Evolutionary conservation across 1,140 invertebrate genomes (phyloP).

Genomic region (Drosophila parabipectinata): DNA sequence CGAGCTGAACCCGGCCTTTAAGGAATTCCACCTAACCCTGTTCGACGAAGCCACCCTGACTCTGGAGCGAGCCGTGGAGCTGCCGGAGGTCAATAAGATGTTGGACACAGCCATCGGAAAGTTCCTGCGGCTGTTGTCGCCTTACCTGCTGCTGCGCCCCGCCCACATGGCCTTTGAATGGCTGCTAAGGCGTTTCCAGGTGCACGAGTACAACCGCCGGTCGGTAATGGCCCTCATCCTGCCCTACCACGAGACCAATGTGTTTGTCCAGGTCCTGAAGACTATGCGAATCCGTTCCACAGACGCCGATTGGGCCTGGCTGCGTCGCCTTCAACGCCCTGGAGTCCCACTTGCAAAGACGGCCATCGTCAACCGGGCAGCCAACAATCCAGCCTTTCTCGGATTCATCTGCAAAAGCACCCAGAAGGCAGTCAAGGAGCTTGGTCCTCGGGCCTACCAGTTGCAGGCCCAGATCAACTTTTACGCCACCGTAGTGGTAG

Average conservation of each 20-base stretch:
- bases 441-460: slow-evolving; percentile 86
- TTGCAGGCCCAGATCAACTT: slow-evolving; percentile 91
- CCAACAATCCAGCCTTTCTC: slow-evolving; percentile 88
- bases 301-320: slow-evolving; percentile 91
- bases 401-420: slow-evolving; percentile 90
- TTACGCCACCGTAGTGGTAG: slow-evolving; percentile 89
- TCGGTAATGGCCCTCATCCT: slow-evolving; percentile 91
- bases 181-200: slow-evolving; percentile 94
- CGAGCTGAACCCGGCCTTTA: slow-evolving; percentile 89
- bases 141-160: slow-evolving; percentile 93
- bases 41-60: slow-evolving; percentile 90
- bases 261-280: slow-evolving; percentile 93
- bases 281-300: slow-evolving; percentile 87
- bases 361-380: slow-evolving; percentile 89
- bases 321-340: slow-evolving; percentile 89
- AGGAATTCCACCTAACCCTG: slow-evolving; percentile 89
- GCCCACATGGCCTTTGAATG: slow-evolving; percentile 96
- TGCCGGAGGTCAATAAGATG: slow-evolving; percentile 89
- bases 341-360: slow-evolving; percentile 89
- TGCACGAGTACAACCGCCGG: slow-evolving; percentile 94
- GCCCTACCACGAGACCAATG: slow-evolving; percentile 95
- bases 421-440: slow-evolving; percentile 87
- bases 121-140: slow-evolving; percentile 92
- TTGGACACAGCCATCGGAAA: slow-evolving; percentile 91
- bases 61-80: slow-evolving; percentile 92